Base-by-base conservation (phyloP, 1,140 invertebrate species). In the Drosophila obscura region DNA sequence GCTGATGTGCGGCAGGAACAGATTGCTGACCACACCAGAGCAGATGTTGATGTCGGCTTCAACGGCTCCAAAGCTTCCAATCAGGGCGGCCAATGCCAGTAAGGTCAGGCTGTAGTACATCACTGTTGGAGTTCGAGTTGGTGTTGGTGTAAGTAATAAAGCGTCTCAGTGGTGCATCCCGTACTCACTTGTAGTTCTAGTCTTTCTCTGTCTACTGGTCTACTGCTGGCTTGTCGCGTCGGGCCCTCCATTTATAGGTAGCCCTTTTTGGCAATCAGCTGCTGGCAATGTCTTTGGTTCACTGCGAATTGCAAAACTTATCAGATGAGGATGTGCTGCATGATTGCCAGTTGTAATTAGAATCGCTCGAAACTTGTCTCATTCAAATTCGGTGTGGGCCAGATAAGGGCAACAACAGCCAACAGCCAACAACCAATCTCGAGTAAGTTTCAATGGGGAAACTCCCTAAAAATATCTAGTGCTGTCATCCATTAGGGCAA, bases 1-100 rank as follows among this genome's bases (percentile, higher is more conserved):
- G 44, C 35, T 60, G 5, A 91, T 26, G 9, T 69, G 58, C 1
- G 90, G 90, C 44, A 91, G 22, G 24, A 91, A 91, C 0, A 90
- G 45, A 52, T 77, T 79, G 43, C 78, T 65, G 2, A 35, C 65
- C 19, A 85, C 90, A 52, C 71, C 62, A 16, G 71, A 71, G 49
- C 90, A 91, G 19, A 91, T 75, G 39, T 91, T 90, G 0, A 91
- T 41, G 0, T 59, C 28, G 0, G 16, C 56, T 22, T n/a, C 39
- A 4, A 28, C 22, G 5, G 48, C 31, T 31, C 28, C 56, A 39
- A 16, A 16, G 6, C 24, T 26, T 43, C 45, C 50, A 9, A 66
- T 35, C 13, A 76, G 48, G 9, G 53, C 9, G 22, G 43, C 62
- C 11, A 79, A 31, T 26, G 57, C 55, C 31, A 71, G 26, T 9